Base-by-base conservation (phyloP, 2,888 invertebrate species). In the Drosophila leonis region DNA sequence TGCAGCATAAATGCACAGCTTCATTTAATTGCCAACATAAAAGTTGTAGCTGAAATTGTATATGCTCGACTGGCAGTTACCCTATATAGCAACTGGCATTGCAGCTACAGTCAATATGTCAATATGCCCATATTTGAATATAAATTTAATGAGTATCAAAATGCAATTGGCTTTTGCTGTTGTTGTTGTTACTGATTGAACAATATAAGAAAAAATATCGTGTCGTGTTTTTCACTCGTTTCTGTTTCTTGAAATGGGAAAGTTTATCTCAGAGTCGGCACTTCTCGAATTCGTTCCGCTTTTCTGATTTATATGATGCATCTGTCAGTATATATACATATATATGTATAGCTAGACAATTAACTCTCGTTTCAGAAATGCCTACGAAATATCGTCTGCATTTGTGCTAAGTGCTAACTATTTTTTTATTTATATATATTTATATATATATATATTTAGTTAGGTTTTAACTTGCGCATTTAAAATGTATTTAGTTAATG, bases 171-270 rank as follows among this genome's bases (percentile, higher is more conserved):
- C 10, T 42, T 5, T 48, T 64, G 46, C 9, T 60, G 13, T 27
- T 42, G 51, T 9, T 24, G 4, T 12, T 42, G 46, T 29, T 42
- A 52, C 49, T 65, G 54, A 51, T 65, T 66, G 63, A 51, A 51
- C 51, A 51, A 51, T 33, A 51, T 33, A 52, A 35, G 15, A 18
- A 27, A 20, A 54, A 68, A 55, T 67, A 68, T 73, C 57, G 62
- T 63, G 54, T 68, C 68, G 57, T 76, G 73, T 73, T 54, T 62
- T 79, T 55, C 52, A 44, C 46, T 69, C 65, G 44, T 79, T 76
- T 76, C 65, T 67, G 68, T 63, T 78, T 75, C 71, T 78, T 68
- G 65, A 65, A 72, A 72, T 80, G 80, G 72, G 80, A 80, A 80
- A 80, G 80, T 80, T 80, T 52, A 75, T 66, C 73, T 65, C 15